A percentile compares a stretch with the other conserved stretches of the same genome.
Evolutionary conservation across 2,888 invertebrate species (phyloP).

Genomic region (Anaspis maculata): DNA sequence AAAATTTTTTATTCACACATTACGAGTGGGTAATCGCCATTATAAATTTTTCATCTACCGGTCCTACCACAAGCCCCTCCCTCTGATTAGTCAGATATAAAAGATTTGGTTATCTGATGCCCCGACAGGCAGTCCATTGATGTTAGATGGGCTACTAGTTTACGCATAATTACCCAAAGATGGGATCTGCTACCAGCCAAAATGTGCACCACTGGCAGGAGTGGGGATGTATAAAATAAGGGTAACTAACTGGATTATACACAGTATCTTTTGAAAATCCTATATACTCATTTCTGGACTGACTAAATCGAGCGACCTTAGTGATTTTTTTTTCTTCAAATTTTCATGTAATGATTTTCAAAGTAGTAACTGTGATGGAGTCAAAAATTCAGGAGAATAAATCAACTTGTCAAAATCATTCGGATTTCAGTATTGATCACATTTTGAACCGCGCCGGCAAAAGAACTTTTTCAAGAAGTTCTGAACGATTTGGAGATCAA

Average conservation of each 20-base stretch:
- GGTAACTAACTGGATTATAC: slow-evolving; percentile 14
- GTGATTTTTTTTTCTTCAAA: too few species aligned
- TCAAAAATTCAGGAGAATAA: slow-evolving; percentile 4
- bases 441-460: slow-evolving; percentile 49
- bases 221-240: slow-evolving; percentile 29
- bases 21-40: too few species aligned
- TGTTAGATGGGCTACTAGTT: slow-evolving; percentile 26
- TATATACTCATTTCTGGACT: slow-evolving; percentile 9
- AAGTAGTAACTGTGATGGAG: slow-evolving; percentile 4
- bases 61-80: too few species aligned
- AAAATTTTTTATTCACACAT: too few species aligned
- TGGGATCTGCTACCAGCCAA: slow-evolving; percentile 24
- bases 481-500: too few species aligned
- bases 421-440: slow-evolving; percentile 55
- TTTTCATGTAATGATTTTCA: slow-evolving; percentile 6
- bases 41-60: too few species aligned
- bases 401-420: slow-evolving; percentile 16
- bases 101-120: background rate
- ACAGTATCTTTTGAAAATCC: slow-evolving; percentile 14
- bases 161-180: slow-evolving; percentile 39
- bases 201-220: slow-evolving; percentile 14
- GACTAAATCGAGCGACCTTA: too few species aligned
- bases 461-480: too few species aligned
- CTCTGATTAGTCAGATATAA: too few species aligned
- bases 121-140: slow-evolving; percentile 7